Conservation (phyloP, 2,113 vertebrate species). For the Mesembrinibis cayennensis region DNA sequence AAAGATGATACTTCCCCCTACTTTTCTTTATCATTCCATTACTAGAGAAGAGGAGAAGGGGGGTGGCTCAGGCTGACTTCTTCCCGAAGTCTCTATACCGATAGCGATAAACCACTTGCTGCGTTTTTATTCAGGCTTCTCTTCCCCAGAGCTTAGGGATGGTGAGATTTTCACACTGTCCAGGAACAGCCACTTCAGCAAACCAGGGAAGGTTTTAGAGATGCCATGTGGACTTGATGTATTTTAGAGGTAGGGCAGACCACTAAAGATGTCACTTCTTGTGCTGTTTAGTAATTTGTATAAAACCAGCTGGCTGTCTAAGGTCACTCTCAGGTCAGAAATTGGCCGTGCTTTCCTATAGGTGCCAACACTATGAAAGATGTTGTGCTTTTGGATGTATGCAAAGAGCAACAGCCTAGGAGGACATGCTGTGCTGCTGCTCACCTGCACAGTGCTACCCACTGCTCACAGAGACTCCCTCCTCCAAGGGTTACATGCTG, state of each 20-base stretch:
- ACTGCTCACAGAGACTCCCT: neutral
- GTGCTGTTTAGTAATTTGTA: neutral
- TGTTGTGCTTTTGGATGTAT: neutral
- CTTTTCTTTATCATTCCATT: neutral
- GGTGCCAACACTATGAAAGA: neutral
- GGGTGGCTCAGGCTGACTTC: neutral
- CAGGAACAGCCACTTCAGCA: neutral
- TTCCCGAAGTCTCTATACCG: neutral
- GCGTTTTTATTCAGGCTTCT: neutral
- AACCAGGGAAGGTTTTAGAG: neutral
- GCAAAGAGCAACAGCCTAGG: neutral
- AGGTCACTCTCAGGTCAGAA: neutral
- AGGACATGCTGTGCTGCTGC: neutral
- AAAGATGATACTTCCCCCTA: neutral
- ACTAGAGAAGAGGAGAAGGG: neutral
- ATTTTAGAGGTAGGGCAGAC: neutral
- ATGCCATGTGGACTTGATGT: neutral
- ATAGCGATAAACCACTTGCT: neutral
- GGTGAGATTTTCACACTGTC: neutral
- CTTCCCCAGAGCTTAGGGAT: neutral
- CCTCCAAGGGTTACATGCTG: neutral
- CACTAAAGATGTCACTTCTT: neutral
- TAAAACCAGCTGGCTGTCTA: neutral
- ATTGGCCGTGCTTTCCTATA: fast-evolving
- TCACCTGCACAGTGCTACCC: neutral